Percentiles rank a stretch among this genome's conserved stretches.
Evolutionary conservation across 2,888 invertebrate genomes (phyloP).

Genomic region (Yponomeuta cagnagella): DNA sequence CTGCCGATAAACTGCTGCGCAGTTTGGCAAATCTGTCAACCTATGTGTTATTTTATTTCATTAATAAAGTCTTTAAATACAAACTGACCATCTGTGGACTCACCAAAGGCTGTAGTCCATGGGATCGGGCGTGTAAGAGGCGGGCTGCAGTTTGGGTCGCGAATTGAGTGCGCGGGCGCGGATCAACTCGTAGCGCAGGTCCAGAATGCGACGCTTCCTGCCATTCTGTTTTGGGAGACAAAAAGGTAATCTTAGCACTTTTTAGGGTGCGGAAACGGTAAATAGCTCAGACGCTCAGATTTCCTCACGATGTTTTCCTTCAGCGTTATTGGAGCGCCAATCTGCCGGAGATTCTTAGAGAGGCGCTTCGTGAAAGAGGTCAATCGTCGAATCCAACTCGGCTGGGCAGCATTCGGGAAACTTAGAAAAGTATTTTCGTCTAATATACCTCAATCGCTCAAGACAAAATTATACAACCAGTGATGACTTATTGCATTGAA

Average conservation of each 20-base stretch:
- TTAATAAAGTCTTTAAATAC: background rate
- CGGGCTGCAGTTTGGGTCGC: constrained; percentile 71
- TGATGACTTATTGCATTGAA: too few species aligned
- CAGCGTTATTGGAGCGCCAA: too few species aligned
- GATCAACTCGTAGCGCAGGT: constrained; percentile 89
- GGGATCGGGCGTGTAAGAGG: constrained; percentile 85
- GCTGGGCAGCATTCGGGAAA: too few species aligned
- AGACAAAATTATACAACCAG: too few species aligned
- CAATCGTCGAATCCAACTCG: too few species aligned
- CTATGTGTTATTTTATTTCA: background rate
- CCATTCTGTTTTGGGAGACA: constrained; percentile 28
- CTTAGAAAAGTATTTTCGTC: too few species aligned
- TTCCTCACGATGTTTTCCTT: too few species aligned
- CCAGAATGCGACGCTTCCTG: constrained; percentile 58
- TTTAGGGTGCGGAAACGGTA: background rate
- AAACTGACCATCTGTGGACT: constrained; percentile 19
- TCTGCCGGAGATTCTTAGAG: too few species aligned
- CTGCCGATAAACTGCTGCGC: too few species aligned
- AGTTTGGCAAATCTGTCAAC: background rate
- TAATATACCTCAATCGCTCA: too few species aligned
- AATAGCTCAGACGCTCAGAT: too few species aligned
- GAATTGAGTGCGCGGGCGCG: constrained; percentile 80
- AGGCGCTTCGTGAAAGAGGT: too few species aligned
- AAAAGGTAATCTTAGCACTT: background rate
- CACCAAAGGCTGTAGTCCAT: constrained; percentile 89